Percentiles rank a stretch among this genome's conserved stretches.
Conservation (phyloP, 2,113 vertebrate species). For the Apeltes quadracus region DNA sequence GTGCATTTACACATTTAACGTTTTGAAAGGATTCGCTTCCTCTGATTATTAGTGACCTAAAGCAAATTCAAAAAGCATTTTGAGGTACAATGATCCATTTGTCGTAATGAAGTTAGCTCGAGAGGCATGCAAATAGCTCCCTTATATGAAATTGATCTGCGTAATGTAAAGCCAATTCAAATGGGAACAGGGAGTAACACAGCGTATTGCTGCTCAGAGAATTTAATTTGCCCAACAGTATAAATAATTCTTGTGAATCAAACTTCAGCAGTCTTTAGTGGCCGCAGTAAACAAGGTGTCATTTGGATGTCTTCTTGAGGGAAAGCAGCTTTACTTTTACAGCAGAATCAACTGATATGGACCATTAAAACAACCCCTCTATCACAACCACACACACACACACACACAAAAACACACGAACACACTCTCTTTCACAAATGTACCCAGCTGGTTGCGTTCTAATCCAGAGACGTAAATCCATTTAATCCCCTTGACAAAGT, state of each 20-base stretch:
- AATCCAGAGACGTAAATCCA: slow-evolving; percentile 78
- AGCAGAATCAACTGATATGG: slow-evolving; percentile 59
- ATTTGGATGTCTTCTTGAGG: slow-evolving; percentile 12
- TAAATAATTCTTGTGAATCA: not conserved
- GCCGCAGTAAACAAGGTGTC: slow-evolving; percentile 4
- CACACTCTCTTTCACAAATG: slow-evolving; percentile 68
- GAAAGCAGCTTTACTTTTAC: slow-evolving; percentile 56
- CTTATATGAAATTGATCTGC: slow-evolving; percentile 1
- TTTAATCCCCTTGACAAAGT: slow-evolving; percentile 79
- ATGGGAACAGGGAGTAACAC: not conserved
- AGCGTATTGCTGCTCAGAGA: not conserved
- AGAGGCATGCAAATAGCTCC: not conserved
- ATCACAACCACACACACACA: slow-evolving; percentile 31
- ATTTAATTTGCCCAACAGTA: slow-evolving; percentile 1
- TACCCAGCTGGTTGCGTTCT: slow-evolving; percentile 78
- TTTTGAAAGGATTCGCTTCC: slow-evolving; percentile 43
- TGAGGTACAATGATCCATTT: slow-evolving; percentile 17
- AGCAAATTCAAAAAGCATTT: slow-evolving; percentile 23
- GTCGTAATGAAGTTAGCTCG: slow-evolving; percentile 1
- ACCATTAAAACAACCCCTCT: slow-evolving; percentile 64
- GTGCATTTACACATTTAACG: slow-evolving; percentile 23
- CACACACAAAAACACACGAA: slow-evolving; percentile 22
- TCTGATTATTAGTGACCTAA: slow-evolving; percentile 27
- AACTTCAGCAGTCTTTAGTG: slow-evolving; percentile 7
- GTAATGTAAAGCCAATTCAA: slow-evolving; percentile 6